Percentiles rank a stretch among this genome's conserved stretches.
phyloP scores from a whole-genome alignment of 2,113 vertebrate species.

The Ageneiosus marmoratus region DNA sequence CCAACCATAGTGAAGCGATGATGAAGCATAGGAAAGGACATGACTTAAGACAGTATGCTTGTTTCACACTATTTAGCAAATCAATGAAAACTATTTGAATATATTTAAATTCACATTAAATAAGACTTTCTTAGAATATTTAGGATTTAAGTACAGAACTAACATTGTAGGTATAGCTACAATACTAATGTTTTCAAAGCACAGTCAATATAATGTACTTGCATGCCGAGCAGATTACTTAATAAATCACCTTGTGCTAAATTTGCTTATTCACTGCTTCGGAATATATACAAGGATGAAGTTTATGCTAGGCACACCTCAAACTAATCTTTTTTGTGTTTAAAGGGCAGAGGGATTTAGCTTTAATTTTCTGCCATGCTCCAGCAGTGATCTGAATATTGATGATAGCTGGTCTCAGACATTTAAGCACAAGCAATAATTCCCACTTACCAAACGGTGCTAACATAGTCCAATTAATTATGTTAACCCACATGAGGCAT shows the following conservation, averaged over 20 bases:
- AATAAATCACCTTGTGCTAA: neutral
- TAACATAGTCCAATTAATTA: slow-evolving; percentile 46
- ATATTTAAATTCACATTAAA: neutral
- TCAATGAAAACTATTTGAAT: neutral
- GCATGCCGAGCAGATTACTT: neutral
- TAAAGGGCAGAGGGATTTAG: slow-evolving; percentile 54
- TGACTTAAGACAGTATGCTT: no score
- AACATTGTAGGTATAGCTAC: neutral
- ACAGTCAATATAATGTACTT: neutral
- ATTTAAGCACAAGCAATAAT: slow-evolving; percentile 24
- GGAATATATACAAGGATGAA: slow-evolving; percentile 26
- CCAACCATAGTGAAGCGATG: no score
- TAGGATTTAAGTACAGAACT: neutral
- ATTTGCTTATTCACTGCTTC: slow-evolving; percentile 10
- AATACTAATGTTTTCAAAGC: neutral
- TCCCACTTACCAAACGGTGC: slow-evolving; percentile 34
- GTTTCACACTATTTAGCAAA: neutral
- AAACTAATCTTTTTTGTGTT: slow-evolving; percentile 55
- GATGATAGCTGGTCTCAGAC: slow-evolving; percentile 39
- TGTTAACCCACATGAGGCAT: slow-evolving; percentile 29
- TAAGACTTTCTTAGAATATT: neutral
- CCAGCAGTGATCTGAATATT: slow-evolving; percentile 43
- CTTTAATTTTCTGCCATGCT: slow-evolving; percentile 54
- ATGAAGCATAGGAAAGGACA: no score
- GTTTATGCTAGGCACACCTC: slow-evolving; percentile 38